Base-by-base conservation (phyloP, 2,888 invertebrate species). In the Byasa hedistus region DNA sequence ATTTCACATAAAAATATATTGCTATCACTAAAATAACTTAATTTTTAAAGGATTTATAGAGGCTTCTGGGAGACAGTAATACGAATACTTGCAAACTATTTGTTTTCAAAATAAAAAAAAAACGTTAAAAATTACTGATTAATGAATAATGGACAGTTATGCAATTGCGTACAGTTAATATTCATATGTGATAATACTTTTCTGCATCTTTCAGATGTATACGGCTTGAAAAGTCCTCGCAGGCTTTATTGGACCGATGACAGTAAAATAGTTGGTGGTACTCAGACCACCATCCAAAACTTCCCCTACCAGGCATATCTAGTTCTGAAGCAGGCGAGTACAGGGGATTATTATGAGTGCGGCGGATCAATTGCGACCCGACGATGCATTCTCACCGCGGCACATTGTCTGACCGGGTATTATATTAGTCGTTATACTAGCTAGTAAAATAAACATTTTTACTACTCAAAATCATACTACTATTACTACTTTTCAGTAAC, bases 331-430 rank as follows among this genome's bases (percentile, higher is more conserved):
- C 74, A 75, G 61, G 76, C 77, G 57, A 85, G 84, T 0, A 68
- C 36, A 0, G 63, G 51, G 4, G 72, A 76, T 3, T 77, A 82
- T 69, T 90, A 79, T 64, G 83, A 85, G 58, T 92, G 92, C 70
- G 92, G 92, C 15, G 92, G 92, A 0, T 87, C 90, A 1, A 89
- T 92, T 64, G 76, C 92, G 52, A 87, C 77, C 65, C 52, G 64
- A 1, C 71, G 71, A n/a, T 79, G 80, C 65, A 75, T 93, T 7
- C 71, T 92, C 19, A 91, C 92, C 0, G 92, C 92, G 12, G 92
- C 92, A 4, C 92, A 92, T 76, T 93, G 92, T 69, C 71, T 92
- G 1, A 68, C 69, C 3, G 80, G 83, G 92, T 92, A 83, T 71
- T 71, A 21, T 17, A 2, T 10, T 39, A 44, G 39, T 55, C n/a